Evolutionary conservation across 1,140 invertebrate genomes (phyloP), one percentile per base, ranked within the genome.

Genomic region (Drosophila parvula): DNA sequence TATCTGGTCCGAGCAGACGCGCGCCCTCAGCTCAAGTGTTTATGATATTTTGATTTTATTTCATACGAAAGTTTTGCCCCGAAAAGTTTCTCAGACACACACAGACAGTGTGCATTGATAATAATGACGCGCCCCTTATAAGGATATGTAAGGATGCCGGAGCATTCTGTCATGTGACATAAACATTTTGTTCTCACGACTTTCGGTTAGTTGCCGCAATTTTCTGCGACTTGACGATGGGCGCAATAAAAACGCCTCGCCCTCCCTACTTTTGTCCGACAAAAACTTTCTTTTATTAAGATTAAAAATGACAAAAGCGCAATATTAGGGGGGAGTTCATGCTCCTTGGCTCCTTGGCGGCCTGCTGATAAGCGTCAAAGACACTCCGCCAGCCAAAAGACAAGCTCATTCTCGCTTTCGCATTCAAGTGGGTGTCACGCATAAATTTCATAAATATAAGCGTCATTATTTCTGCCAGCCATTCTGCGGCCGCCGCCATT

Each of bases 381-480:
- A 71, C 47, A 73, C 68, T 70, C 51, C 34, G 45, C n/a, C 32
- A 10, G 34, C 47, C 45, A 36, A 51, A 36, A 70, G n/a, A 48
- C 48, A 38, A 59, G 41, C 65, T 57, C 64, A 70, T 70, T 67
- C 43, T 65, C 59, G 57, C 70, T 67, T 80, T 85, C 58, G 83
- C 53, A 78, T 64, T 80, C 74, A 84, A 88, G 84, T 88, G 84
- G 78, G 84, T 88, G 84, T 89, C 84, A 89, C 84, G 84, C 85
- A 89, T 89, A 90, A 89, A 90, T 89, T 90, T 89, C 84, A 89
- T 89, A 89, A 89, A 89, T 90, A 90, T 90, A 79, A 90, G 84
- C 78, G 74, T 90, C 84, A 89, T 89, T 89, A 89, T 89, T 84
- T 81, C 53, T 77, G 81, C 50, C 85, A 74, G 65, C 75, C 74